Conservation (phyloP, 92 coral and sea anemone genomes). For the Bergia sp. region DNA sequence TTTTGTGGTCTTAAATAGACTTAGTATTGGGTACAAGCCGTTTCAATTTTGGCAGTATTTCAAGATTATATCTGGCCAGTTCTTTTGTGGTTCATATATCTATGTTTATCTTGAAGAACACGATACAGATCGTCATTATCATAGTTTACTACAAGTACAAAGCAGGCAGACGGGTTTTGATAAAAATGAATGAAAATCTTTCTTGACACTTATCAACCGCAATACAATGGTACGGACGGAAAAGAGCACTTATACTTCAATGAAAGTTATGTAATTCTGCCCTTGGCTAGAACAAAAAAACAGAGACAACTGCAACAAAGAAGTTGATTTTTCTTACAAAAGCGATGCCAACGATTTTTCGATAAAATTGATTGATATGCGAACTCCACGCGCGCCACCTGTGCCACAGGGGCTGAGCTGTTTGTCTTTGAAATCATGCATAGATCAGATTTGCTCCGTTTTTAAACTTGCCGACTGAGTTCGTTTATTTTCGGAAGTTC, state of each 20-base stretch:
- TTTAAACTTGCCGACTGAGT: not conserved
- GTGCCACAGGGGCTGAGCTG: not conserved
- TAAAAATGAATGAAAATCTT: not conserved
- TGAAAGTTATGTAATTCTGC: not conserved
- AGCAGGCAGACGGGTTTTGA: not conserved
- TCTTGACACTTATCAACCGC: not conserved
- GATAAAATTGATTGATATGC: not conserved
- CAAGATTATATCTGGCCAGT: not conserved
- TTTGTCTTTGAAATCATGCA: not conserved
- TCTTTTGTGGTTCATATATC: not conserved
- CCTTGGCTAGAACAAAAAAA: not conserved
- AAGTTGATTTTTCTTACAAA: not conserved
- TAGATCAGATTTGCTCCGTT: not conserved
- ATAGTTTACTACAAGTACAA: not conserved
- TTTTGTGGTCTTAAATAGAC: too few relatives aligned
- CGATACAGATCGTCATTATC: not conserved
- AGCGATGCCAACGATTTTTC: not conserved
- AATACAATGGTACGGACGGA: not conserved
- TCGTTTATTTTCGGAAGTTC: not conserved
- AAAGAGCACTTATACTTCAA: not conserved
- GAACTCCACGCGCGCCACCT: constrained; percentile 26
- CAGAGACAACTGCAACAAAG: not conserved
- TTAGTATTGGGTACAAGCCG: not conserved
- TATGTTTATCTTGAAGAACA: constrained; percentile 4
- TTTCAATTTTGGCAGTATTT: not conserved